Conservation (phyloP, 2,113 vertebrate genomes). For the Ammodytes dubius region DNA sequence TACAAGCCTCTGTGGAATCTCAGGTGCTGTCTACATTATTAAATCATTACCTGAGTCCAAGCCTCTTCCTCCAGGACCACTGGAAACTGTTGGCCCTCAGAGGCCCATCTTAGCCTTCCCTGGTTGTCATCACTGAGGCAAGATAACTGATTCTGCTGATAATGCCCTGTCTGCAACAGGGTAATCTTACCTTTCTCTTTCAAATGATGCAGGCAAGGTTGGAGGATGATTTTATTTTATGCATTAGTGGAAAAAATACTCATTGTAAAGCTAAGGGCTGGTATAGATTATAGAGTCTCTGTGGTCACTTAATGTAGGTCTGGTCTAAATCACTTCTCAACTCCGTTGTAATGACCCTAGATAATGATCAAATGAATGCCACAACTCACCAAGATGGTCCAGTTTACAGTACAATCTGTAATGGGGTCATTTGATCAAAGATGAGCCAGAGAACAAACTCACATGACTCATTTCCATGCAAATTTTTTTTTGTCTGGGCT, state of each 20-base stretch:
- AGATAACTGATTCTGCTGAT: constrained; percentile 56
- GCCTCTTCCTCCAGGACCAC: constrained; percentile 30
- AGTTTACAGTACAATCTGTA: constrained; percentile 3
- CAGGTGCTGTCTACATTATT: constrained; percentile 42
- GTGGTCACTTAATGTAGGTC: background rate
- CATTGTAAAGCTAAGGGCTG: background rate
- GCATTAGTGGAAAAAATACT: constrained; percentile 4
- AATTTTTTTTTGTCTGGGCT: constrained; percentile 20
- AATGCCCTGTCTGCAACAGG: constrained; percentile 19
- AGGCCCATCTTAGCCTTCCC: constrained; percentile 42
- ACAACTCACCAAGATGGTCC: background rate
- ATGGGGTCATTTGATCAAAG: constrained; percentile 24
- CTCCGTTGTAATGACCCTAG: background rate
- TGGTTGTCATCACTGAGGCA: constrained; percentile 52
- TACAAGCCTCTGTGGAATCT: constrained; percentile 51
- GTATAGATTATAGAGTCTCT: background rate
- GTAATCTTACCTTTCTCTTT: constrained; percentile 26
- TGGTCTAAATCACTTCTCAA: background rate
- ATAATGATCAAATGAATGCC: background rate
- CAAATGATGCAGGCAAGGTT: constrained; percentile 10
- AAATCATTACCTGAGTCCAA: constrained; percentile 45
- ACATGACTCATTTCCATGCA: constrained; percentile 8
- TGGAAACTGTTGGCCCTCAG: constrained; percentile 37
- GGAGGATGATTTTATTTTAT: constrained; percentile 4
- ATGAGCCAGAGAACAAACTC: background rate